Evolutionary conservation across 2,797 vertebrate genomes (phyloP).

Genomic region (Paedocypris micromegethes): DNA sequence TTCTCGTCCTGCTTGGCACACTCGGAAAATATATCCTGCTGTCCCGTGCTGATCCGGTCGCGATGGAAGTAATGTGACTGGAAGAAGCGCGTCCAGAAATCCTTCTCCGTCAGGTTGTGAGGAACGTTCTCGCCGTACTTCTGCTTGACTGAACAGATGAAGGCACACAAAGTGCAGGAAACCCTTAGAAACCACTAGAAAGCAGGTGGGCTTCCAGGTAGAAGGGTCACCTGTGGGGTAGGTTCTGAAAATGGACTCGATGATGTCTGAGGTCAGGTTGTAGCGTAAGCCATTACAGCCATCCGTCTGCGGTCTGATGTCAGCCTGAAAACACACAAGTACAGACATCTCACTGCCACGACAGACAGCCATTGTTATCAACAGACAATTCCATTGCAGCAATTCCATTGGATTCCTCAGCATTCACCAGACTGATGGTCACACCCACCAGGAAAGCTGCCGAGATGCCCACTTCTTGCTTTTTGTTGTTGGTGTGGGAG

Average conservation of each 20-base stretch:
- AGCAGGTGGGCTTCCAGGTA: no score
- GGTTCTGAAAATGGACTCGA: slow-evolving; percentile 97
- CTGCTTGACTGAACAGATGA: slow-evolving; percentile 80
- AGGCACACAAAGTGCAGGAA: neutral
- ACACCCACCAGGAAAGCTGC: slow-evolving; percentile 91
- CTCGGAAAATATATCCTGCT: slow-evolving; percentile 95
- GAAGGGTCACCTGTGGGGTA: slow-evolving; percentile 86
- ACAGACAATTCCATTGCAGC: neutral
- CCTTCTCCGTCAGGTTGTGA: slow-evolving; percentile 92
- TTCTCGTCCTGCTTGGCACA: slow-evolving; percentile 98
- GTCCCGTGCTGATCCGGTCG: slow-evolving; percentile 90
- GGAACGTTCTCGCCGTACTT: slow-evolving; percentile 97
- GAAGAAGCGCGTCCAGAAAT: slow-evolving; percentile 98
- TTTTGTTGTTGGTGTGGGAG: slow-evolving; percentile 73
- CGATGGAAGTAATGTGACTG: slow-evolving; percentile 99
- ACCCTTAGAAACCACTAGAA: neutral
- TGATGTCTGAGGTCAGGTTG: slow-evolving; percentile 95
- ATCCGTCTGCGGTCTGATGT: slow-evolving; percentile 95
- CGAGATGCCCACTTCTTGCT: slow-evolving; percentile 97
- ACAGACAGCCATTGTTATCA: no score
- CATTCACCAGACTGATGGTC: neutral
- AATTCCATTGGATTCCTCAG: neutral
- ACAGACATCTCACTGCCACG: no score
- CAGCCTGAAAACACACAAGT: slow-evolving; percentile 73
- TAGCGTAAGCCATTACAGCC: slow-evolving; percentile 96